Evolutionary conservation across 2,888 invertebrate genomes (phyloP).

Genomic region (Xanthorhoe spadicearia): DNA sequence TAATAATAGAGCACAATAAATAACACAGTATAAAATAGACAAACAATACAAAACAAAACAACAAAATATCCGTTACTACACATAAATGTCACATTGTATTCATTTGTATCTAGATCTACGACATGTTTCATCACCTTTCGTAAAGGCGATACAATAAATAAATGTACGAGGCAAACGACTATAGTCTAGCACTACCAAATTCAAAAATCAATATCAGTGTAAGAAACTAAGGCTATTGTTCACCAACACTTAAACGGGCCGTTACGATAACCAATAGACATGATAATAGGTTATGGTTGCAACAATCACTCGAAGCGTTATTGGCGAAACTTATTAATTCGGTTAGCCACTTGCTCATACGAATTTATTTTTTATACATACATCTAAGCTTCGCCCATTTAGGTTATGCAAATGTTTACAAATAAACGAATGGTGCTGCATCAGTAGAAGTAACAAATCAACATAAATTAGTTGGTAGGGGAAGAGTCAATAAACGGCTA

Average conservation of each 20-base stretch:
- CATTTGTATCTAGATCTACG: conserved; percentile 19
- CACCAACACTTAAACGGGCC: conserved; percentile 6
- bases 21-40: conserved; percentile 20
- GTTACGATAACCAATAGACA: conserved; percentile 3
- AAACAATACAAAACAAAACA: conserved; percentile 23
- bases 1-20: conserved; percentile 11
- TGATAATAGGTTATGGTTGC: neutral
- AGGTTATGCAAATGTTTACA: neutral
- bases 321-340: too few species aligned
- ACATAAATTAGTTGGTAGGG: neutral
- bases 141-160: conserved; percentile 29
- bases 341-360: too few species aligned
- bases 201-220: conserved; percentile 7
- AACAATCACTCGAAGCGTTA: neutral
- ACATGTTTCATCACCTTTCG: conserved; percentile 16
- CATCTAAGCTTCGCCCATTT: neutral
- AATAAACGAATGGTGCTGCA: neutral
- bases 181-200: conserved; percentile 22
- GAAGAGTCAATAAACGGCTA: neutral
- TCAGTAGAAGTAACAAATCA: neutral
- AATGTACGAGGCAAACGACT: conserved; percentile 27
- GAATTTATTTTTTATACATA: neutral
- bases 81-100: conserved; percentile 29
- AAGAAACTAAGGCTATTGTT: conserved; percentile 6
- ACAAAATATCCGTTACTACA: conserved; percentile 24